A percentile compares a stretch with the other conserved stretches of the same genome.
Conservation (phyloP, 1,140 invertebrate species). For the Ceratitis capitata region DNA sequence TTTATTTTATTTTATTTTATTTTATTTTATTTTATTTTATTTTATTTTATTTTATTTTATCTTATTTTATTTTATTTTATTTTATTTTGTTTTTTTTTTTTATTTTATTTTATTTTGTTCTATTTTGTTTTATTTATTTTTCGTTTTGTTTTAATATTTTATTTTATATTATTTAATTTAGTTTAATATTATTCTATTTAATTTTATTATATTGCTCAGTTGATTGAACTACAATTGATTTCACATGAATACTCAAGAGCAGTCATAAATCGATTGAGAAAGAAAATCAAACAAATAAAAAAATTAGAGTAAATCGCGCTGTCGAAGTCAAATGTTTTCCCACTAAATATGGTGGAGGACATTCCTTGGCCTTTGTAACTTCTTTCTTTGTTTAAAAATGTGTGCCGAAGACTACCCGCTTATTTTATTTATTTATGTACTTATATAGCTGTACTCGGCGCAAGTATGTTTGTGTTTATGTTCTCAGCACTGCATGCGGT, state of each 20-base stretch:
- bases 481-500: neutral
- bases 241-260: neutral
- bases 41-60: no score
- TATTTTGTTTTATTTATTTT: no score
- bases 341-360: neutral
- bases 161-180: no score
- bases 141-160: no score
- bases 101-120: no score
- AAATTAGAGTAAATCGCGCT: neutral
- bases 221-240: neutral
- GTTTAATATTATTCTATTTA: no score
- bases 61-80: no score
- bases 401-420: neutral
- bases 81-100: no score
- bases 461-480: neutral
- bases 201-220: no score
- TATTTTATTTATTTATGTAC: slow-evolving; percentile 7
- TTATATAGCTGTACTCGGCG: neutral
- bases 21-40: no score
- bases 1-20: no score
- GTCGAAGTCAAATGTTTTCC: neutral
- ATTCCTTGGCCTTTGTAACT: neutral
- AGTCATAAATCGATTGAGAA: neutral
- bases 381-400: neutral
- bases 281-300: neutral